These are phyloP conservation scores for Oscheius sp. DNA, from an alignment of 2,888 invertebrate genomes.

Conservation along the genomic window DNA sequence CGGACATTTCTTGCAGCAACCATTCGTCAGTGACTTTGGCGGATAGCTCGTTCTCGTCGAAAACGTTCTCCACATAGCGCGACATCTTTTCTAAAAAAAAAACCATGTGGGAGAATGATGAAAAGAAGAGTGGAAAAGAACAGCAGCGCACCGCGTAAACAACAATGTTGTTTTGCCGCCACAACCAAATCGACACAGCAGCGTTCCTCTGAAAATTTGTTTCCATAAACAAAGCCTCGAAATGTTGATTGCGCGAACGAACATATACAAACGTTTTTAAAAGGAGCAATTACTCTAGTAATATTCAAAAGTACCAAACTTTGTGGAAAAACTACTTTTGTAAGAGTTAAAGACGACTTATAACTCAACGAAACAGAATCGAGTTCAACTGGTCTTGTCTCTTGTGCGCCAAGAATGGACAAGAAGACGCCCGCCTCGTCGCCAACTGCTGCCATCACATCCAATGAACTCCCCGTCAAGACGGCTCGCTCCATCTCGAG, in stretches of 20 bases:
- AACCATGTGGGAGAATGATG: not conserved
- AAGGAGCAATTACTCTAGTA: too few species aligned
- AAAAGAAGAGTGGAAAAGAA: not conserved
- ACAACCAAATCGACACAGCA: not conserved
- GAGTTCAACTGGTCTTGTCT: too few species aligned
- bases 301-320: too few species aligned
- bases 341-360: too few species aligned
- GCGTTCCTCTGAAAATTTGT: not conserved
- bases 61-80: constrained; percentile 15
- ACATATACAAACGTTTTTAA: too few species aligned
- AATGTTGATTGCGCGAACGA: too few species aligned
- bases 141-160: not conserved
- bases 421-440: not conserved
- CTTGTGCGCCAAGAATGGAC: not conserved
- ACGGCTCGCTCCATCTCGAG: constrained; percentile 2
- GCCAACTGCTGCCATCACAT: constrained; percentile 7
- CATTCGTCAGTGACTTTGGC: constrained; percentile 8
- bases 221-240: not conserved
- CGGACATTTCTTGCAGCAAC: not conserved
- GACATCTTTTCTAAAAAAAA: constrained; percentile 6
- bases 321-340: too few species aligned
- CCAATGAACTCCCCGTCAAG: constrained; percentile 2
- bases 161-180: too few species aligned
- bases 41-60: not conserved
- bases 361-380: too few species aligned